phyloP scores from a whole-genome alignment of 2,113 vertebrate species.

The Psilopsiagon aymara region DNA sequence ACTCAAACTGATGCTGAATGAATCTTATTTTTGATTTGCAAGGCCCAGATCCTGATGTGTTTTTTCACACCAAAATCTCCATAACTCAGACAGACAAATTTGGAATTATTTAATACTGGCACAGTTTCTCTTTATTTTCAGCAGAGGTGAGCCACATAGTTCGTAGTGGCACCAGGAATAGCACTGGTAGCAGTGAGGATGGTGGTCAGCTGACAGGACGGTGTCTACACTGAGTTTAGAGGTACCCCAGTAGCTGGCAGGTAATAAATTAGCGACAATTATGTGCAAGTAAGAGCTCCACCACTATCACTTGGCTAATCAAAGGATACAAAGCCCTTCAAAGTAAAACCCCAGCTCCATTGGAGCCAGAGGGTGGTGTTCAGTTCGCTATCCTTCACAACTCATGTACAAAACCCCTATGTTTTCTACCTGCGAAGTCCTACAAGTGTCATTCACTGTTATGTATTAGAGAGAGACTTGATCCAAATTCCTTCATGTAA shows the following conservation, averaged over 20 bases:
- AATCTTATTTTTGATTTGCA: neutral
- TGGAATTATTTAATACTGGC: neutral
- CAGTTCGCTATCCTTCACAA: neutral
- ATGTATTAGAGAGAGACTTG: neutral
- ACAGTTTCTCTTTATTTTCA: neutral
- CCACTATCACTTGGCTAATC: neutral
- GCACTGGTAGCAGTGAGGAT: neutral
- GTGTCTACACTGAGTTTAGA: neutral
- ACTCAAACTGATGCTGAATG: neutral
- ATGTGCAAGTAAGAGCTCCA: neutral
- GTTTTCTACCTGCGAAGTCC: neutral
- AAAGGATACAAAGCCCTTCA: neutral
- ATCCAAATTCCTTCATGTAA: neutral
- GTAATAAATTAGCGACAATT: neutral
- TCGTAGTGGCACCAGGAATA: neutral
- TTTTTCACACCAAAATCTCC: neutral
- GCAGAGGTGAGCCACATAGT: neutral
- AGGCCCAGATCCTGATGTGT: neutral
- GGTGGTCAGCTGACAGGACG: neutral
- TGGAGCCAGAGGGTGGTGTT: neutral
- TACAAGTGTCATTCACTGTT: neutral
- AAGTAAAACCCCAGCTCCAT: neutral
- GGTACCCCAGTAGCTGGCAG: neutral
- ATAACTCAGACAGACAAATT: accelerated
- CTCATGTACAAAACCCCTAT: accelerated